These are phyloP conservation scores for Allolobophora icterica DNA, from an alignment of 2,888 invertebrate species.

Conservation along the genomic window DNA sequence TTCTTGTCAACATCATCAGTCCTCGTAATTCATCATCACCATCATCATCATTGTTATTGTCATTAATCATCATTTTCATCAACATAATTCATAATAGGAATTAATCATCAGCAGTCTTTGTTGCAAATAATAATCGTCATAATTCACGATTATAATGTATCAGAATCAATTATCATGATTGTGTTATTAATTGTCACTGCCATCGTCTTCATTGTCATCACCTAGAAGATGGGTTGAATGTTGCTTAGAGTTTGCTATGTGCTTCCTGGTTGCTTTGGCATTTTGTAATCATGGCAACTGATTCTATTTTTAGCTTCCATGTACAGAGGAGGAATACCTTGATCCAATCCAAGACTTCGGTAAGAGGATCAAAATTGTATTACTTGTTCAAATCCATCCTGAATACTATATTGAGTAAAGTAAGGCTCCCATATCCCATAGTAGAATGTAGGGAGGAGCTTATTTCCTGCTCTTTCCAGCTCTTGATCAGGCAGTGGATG, in stretches of 20 bases:
- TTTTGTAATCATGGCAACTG: constrained; percentile 7
- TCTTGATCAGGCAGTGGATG: background rate
- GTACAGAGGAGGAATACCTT: constrained; percentile 14
- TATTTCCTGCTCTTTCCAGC: background rate
- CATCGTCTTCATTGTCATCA: background rate
- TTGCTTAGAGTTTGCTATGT: background rate
- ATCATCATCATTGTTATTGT: too few species aligned
- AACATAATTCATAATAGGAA: too few species aligned
- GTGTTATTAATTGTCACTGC: background rate
- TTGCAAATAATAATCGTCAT: too few species aligned
- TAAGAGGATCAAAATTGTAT: background rate
- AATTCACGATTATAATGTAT: too few species aligned
- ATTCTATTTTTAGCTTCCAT: constrained; percentile 14
- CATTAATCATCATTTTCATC: too few species aligned
- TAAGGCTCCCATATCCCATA: background rate
- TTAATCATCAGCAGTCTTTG: too few species aligned
- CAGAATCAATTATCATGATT: too few species aligned
- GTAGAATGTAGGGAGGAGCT: background rate
- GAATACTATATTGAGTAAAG: background rate
- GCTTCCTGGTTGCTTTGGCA: background rate
- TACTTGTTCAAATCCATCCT: background rate
- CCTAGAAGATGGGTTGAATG: background rate
- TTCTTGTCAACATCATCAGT: too few species aligned
- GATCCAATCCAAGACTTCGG: background rate
- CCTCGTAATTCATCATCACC: too few species aligned